phyloP scores from a whole-genome alignment of 1,140 invertebrate species.

The Drosophila suzukii region DNA sequence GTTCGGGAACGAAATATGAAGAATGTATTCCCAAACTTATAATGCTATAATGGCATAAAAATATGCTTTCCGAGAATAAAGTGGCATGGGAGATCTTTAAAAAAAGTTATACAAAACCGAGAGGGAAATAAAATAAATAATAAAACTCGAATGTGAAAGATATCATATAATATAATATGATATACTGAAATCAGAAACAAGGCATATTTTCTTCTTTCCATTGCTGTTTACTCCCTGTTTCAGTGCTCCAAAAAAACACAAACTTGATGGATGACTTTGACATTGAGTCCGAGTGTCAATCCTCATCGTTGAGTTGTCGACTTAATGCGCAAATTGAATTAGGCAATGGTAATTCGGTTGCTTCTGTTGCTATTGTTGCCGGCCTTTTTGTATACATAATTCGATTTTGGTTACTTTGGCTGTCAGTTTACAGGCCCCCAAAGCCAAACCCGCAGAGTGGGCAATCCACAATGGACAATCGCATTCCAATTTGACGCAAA shows the following conservation, averaged over 20 bases:
- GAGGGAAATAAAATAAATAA: background rate
- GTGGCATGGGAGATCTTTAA: no score
- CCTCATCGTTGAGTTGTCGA: slow-evolving; percentile 22
- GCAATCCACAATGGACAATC: slow-evolving; percentile 23
- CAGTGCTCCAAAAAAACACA: background rate
- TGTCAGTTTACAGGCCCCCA: slow-evolving; percentile 40
- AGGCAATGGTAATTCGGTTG: slow-evolving; percentile 46
- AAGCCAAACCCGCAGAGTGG: background rate
- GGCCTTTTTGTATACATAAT: slow-evolving; percentile 39
- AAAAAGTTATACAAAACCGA: background rate
- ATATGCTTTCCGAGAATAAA: background rate
- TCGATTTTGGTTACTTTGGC: slow-evolving; percentile 50
- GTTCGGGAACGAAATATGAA: background rate
- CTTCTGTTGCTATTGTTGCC: slow-evolving; percentile 18
- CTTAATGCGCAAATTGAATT: slow-evolving; percentile 73
- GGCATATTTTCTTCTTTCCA: background rate
- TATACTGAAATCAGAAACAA: no score
- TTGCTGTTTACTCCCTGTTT: background rate
- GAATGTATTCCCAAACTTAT: background rate
- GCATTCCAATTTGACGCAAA: slow-evolving; percentile 45
- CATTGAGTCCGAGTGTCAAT: slow-evolving; percentile 70
- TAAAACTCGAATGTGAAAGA: background rate
- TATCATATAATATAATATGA: background rate
- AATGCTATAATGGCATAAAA: background rate
- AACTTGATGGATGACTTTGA: slow-evolving; percentile 51